Base-by-base conservation (phyloP, 1,140 invertebrate genomes). In the Littorina saxatilis region DNA sequence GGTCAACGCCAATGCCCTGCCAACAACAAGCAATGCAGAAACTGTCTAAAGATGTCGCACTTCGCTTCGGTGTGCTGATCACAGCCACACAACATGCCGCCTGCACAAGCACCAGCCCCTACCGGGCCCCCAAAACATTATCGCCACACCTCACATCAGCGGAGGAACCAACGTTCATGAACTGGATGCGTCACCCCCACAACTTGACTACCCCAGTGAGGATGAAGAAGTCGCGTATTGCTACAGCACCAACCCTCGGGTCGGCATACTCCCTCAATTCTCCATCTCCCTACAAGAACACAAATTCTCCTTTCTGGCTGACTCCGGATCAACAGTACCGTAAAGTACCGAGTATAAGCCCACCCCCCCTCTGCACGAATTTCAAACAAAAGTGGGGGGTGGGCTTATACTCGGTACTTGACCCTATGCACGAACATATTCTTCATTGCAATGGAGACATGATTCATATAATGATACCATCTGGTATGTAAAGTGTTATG, bases 281-380 rank as follows among this genome's bases (percentile, higher is more conserved):
- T 5, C n/a, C 35, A 32, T 72, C 13, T 72, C 5, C 35, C 17
- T 72, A 5, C 68, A 72, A 39, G 15, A 32, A 7, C 5, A 43
- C 4, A 72, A 37, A 27, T 27, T 72, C 11, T 29, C 15, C 29
- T 5, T 72, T 43, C 29, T 72, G 7, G 68, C 68, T 23, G 68
- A 72, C 5, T 72, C 68, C n/a, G 68, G 68, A 72, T 23, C 68
- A 23, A 29, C 68, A 39, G 68, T n/a, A n/a, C n/a, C n/a, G n/a
- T n/a, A n/a, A n/a, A n/a, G n/a, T n/a, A n/a, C n/a, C n/a, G n/a
- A n/a, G n/a, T n/a, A n/a, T n/a, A n/a, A n/a, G n/a, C n/a, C n/a
- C n/a, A n/a, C n/a, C n/a, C n/a, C n/a, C n/a, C n/a, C n/a, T n/a
- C n/a, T n/a, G n/a, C n/a, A n/a, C n/a, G n/a, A n/a, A n/a, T n/a